phyloP scores from a whole-genome alignment of 2,797 vertebrate genomes.

The Sparidentex hasta region DNA sequence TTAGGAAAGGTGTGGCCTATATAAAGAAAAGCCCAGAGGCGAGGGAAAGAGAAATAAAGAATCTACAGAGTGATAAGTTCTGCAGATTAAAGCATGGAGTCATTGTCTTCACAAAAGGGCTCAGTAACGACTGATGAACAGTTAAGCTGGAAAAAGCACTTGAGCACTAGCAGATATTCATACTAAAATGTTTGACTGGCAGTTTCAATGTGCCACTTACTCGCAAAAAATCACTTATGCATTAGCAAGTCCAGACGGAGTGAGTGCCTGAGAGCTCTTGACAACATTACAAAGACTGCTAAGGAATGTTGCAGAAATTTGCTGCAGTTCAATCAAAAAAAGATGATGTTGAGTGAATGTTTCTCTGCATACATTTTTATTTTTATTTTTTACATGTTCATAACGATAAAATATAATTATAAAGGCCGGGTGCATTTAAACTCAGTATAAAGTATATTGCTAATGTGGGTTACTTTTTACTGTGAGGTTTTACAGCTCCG shows the following conservation, averaged over 20 bases:
- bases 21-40: conserved; percentile 50
- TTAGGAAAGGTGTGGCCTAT: conserved; percentile 64
- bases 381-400: background rate
- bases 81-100: conserved; percentile 47
- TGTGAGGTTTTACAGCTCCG: conserved; percentile 16
- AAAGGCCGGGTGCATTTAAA: background rate
- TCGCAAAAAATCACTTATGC: conserved; percentile 68
- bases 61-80: conserved; percentile 51
- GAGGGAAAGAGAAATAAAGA: conserved; percentile 48
- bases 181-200: conserved; percentile 65
- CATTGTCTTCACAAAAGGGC: conserved; percentile 54
- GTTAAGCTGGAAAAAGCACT: conserved; percentile 50
- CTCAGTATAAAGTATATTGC: background rate
- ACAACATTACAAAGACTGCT: conserved; percentile 52
- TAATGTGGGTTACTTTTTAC: background rate
- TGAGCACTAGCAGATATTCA: conserved; percentile 46
- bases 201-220: conserved; percentile 71
- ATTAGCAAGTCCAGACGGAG: conserved; percentile 59
- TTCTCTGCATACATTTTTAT: conserved; percentile 6
- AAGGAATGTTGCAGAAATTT: conserved; percentile 31
- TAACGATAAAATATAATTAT: background rate
- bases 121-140: conserved; percentile 45
- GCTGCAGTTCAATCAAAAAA: conserved; percentile 28
- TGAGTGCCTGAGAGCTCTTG: conserved; percentile 50
- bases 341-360: conserved; percentile 27